Base-by-base conservation (phyloP, 2,113 vertebrate genomes). In the Saiga tatarica region DNA sequence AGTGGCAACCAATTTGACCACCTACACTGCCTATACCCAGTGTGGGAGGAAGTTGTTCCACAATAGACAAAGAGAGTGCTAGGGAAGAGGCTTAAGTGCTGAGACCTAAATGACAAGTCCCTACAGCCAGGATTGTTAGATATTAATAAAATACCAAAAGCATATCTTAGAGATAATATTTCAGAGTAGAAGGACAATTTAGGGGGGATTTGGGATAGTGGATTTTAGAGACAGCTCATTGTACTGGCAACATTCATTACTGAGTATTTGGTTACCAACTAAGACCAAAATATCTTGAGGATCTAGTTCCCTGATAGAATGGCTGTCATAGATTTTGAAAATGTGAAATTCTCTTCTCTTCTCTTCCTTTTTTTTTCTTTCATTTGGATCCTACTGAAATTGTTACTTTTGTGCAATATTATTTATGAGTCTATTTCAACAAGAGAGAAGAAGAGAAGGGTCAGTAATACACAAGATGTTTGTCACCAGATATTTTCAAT, bases 191-290 rank as follows among this genome's bases (percentile, higher is more conserved):
- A 86, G 23, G 3, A 19, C n/a, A 39, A n/a, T 53, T 81, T 17
- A 23, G 3, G 15, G 5, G 6, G 5, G 5, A 3, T 4, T 9
- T n/a, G 1, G 2, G 6, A 7, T 78, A 28, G 45, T 25, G 1
- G 6, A 55, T 76, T 96, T 76, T 62, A 97, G 47, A 78, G 16
- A 81, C 6, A 64, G 1, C 0, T 91, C 19, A n/a, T 59, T 82
- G 7, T 64, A n/a, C 19, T 87, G 79, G 6, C 10, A 89, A 62
- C 9, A 64, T 19, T 55, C 14, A 55, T 86, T 81, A 71, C 2
- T 25, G 67, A 74, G 10, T 93, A 57, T 16, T 89, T 84, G 53
- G 11, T 3, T 36, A 79, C 33, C n/a, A 87, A 89, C 28, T 60
- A 10, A 90, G 19, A 95, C 1, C 14, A 94, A 42, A 16, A 16